Evolutionary conservation across 2,888 invertebrate species (phyloP).

Genomic region (Apodemia hepburni): DNA sequence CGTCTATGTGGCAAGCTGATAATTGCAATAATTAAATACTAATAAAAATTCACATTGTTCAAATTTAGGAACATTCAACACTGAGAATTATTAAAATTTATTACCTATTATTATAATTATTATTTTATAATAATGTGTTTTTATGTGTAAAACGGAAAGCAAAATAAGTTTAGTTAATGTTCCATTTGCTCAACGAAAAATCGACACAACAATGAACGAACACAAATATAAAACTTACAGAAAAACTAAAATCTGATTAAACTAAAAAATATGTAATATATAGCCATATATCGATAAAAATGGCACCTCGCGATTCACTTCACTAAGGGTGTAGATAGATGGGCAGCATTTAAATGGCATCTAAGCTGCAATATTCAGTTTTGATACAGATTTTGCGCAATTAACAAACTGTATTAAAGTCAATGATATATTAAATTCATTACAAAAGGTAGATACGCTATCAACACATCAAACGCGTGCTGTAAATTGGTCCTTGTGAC

Average conservation of each 20-base stretch:
- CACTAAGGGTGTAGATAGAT: constrained; percentile 33
- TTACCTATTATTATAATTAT: constrained; percentile 53
- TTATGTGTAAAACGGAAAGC: constrained; percentile 38
- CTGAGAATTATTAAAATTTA: constrained; percentile 71
- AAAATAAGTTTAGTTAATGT: constrained; percentile 37
- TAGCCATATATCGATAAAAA: constrained; percentile 67
- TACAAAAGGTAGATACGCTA: no score
- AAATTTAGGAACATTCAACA: constrained; percentile 79
- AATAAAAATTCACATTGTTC: constrained; percentile 63
- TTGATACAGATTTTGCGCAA: background rate
- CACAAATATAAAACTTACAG: constrained; percentile 63
- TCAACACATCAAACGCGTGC: no score
- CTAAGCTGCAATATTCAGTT: background rate
- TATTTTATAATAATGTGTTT: constrained; percentile 52
- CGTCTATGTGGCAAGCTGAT: constrained; percentile 71
- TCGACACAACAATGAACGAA: constrained; percentile 51
- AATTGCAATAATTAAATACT: constrained; percentile 46
- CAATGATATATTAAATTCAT: no score
- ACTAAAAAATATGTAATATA: constrained; percentile 55
- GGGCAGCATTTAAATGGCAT: background rate
- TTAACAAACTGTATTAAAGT: background rate
- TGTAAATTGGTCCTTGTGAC: no score
- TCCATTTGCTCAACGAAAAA: constrained; percentile 37
- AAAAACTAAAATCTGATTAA: constrained; percentile 57
- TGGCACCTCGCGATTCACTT: constrained; percentile 76